Evolutionary conservation across 1,140 invertebrate species (phyloP).

Genomic region (Samia ricini): DNA sequence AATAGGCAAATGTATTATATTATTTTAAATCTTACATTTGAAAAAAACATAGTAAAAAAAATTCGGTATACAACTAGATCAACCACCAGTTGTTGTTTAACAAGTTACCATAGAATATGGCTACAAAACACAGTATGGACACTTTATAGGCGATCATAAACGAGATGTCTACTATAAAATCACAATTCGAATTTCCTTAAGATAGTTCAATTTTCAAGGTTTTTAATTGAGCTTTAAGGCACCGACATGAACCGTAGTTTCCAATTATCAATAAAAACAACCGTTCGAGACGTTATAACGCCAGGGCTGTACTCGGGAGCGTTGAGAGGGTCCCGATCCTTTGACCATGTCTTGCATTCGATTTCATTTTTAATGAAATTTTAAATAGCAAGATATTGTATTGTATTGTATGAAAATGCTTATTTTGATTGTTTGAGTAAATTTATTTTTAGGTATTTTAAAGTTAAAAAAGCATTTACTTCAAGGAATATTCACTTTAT

Average conservation of each 20-base stretch:
- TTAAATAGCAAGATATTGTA: too few species aligned
- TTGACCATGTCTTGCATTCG: constrained; percentile 1
- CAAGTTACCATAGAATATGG: not conserved
- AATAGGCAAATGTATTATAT: too few species aligned
- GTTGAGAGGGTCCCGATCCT: not conserved
- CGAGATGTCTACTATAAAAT: constrained; percentile 29
- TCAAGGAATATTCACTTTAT: too few species aligned
- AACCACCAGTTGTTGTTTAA: not conserved
- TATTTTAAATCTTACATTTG: not conserved
- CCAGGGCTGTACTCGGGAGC: not conserved
- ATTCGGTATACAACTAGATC: not conserved
- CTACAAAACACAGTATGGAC: constrained; percentile 6
- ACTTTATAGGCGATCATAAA: constrained; percentile 34
- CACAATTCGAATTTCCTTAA: constrained; percentile 36
- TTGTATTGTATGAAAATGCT: too few species aligned
- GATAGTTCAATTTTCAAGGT: constrained; percentile 40
- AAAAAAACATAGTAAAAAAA: not conserved
- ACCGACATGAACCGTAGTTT: constrained; percentile 23
- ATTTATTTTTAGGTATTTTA: too few species aligned
- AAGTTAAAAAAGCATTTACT: too few species aligned
- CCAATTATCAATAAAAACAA: constrained; percentile 39
- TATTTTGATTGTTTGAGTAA: too few species aligned
- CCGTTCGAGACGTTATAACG: constrained; percentile 22
- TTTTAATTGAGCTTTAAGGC: constrained; percentile 37
- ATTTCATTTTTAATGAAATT: too few species aligned